A percentile compares a stretch with the other conserved stretches of the same genome.
These are phyloP conservation scores for Gallinago solitaria DNA, from an alignment of 2,797 vertebrate species.

Conservation along the genomic window DNA sequence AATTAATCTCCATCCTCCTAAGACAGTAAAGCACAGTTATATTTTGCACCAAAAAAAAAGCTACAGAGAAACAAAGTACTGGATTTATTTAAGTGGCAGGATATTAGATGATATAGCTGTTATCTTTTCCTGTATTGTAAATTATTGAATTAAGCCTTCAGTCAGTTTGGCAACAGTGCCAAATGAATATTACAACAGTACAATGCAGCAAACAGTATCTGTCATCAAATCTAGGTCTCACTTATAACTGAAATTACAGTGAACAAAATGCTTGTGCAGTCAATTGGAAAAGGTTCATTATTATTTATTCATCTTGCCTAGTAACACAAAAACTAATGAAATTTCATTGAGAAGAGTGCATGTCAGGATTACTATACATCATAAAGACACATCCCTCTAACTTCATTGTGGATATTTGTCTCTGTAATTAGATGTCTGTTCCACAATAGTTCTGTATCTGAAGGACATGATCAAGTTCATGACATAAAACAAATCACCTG, in stretches of 20 bases:
- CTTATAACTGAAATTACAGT: constrained; percentile 35
- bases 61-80: background rate
- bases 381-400: constrained; percentile 32
- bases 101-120: constrained; percentile 60
- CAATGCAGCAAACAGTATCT: constrained; percentile 41
- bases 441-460: background rate
- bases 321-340: constrained; percentile 26
- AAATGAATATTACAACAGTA: constrained; percentile 34
- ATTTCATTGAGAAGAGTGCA: constrained; percentile 26
- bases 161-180: constrained; percentile 32
- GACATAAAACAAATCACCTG: constrained; percentile 41
- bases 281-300: constrained; percentile 44
- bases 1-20: background rate
- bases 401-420: constrained; percentile 37
- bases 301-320: constrained; percentile 62
- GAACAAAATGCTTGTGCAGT: constrained; percentile 21
- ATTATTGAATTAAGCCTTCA: constrained; percentile 67
- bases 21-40: background rate
- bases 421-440: constrained; percentile 34
- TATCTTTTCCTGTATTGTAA: constrained; percentile 39
- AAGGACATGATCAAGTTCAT: constrained; percentile 40
- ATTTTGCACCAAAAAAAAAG: background rate
- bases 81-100: constrained; percentile 55
- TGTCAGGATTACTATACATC: background rate
- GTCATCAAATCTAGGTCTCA: constrained; percentile 24